Base-by-base conservation (phyloP, 2,113 vertebrate genomes). In the Actenoides lindsayi region DNA sequence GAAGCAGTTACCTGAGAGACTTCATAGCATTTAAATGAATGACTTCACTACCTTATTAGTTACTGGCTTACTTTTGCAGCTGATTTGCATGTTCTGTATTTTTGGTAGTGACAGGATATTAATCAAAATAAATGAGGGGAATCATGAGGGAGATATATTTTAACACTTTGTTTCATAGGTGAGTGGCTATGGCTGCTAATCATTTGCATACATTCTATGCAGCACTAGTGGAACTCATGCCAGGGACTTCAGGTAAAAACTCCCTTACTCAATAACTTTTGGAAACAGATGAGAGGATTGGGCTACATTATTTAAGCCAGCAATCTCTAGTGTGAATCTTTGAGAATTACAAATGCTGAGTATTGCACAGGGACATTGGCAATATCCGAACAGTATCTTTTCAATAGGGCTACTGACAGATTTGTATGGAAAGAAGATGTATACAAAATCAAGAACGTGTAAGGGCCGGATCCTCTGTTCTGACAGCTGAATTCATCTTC, bases 101-200 rank as follows among this genome's bases (percentile, higher is more conserved):
- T 93, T 92, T 53, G 35, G 10, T 62, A 44, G 46, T 46, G 86
- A 70, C 76, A 94, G 75, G 35, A 75, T 27, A 59, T 83, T 86
- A 88, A 83, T 87, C 76, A 94, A 81, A 94, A 88, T 59, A 92
- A 90, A 70, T 28, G 11, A 86, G 56, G 27, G 48, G 56, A 93
- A n/a, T 27, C 64, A 48, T 31, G 48, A 57, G 68, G 65, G 69
- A 93, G 64, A 78, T 54, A 13, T 10, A 77, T 80, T 95, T 80
- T 77, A 80, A 89, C 39, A 56, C 46, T 50, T 70, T 41, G 60
- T 75, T 90, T 75, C 41, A 44, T 48, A 92, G 0, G 0, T 2
- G 3, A 51, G 56, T 19, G 54, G 25, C 77, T 84, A 30, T 1
- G 16, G 56, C 64, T 90, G 76, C 63, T 83, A n/a, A 92, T 41